Evolutionary conservation across 2,113 vertebrate species (phyloP).

Genomic region (Callaeas wilsoni): DNA sequence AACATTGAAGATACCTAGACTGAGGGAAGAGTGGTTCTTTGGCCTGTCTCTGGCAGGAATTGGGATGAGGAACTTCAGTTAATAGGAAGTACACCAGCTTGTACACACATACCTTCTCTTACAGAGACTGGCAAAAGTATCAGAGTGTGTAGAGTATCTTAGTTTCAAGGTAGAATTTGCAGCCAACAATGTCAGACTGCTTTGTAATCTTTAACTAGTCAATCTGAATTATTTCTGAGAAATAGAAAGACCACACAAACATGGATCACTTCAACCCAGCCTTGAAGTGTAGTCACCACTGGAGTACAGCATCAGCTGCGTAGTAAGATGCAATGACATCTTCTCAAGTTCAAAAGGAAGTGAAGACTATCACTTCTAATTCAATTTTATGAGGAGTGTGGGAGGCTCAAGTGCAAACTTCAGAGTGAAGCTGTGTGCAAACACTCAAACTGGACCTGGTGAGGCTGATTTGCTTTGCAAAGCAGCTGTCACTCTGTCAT

Average conservation of each 20-base stretch:
- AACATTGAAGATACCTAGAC: neutral
- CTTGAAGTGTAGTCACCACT: neutral
- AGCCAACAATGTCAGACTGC: neutral
- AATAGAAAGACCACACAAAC: neutral
- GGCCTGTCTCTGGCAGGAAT: neutral
- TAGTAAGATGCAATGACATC: neutral
- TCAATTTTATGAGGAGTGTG: neutral
- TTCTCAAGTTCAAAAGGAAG: neutral
- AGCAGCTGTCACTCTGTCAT: neutral
- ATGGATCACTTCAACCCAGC: neutral
- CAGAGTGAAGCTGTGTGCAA: neutral
- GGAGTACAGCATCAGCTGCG: neutral
- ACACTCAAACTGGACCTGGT: neutral
- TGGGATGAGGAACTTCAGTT: neutral
- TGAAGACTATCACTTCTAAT: neutral
- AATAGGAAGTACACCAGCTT: neutral
- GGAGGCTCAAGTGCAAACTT: neutral
- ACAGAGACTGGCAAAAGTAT: neutral
- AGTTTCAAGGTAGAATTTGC: neutral
- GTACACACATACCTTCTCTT: neutral
- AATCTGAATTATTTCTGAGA: neutral
- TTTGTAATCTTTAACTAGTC: neutral
- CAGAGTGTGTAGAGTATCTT: neutral
- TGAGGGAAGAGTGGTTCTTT: neutral
- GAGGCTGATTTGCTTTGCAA: neutral